Evolutionary conservation across 2,113 vertebrate genomes (phyloP).

Genomic region (Oncorhynchus clarkii): DNA sequence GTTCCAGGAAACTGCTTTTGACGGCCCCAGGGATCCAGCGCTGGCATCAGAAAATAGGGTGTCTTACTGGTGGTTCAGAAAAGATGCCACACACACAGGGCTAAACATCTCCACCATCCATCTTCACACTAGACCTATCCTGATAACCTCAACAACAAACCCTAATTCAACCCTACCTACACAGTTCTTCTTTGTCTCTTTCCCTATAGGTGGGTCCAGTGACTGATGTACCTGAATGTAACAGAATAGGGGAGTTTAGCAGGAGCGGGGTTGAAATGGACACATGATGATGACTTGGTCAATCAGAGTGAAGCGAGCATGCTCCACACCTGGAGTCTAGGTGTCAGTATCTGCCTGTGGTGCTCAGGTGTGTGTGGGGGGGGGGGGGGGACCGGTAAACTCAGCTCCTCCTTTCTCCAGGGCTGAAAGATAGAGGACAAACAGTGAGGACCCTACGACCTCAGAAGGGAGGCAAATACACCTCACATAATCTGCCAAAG

Average conservation of each 20-base stretch:
- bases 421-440: slow-evolving; percentile 72
- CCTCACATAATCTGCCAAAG: slow-evolving; percentile 28
- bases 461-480: slow-evolving; percentile 32
- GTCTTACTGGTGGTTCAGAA: slow-evolving; percentile 13
- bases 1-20: slow-evolving; percentile 28
- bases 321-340: slow-evolving; percentile 60
- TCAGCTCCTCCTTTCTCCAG: slow-evolving; percentile 63
- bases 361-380: slow-evolving; percentile 64
- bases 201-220: background rate
- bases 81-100: slow-evolving; percentile 20
- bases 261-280: background rate
- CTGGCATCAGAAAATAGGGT: slow-evolving; percentile 19
- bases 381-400: slow-evolving; percentile 61
- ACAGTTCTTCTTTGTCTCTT: background rate
- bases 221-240: background rate
- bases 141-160: background rate
- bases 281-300: slow-evolving; percentile 18
- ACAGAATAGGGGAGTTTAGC: background rate
- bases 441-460: slow-evolving; percentile 65
- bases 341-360: slow-evolving; percentile 59
- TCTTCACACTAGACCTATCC: background rate
- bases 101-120: slow-evolving; percentile 15
- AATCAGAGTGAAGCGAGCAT: slow-evolving; percentile 37
- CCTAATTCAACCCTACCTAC: background rate
- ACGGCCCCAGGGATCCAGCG: slow-evolving; percentile 15